Evolutionary conservation across 2,888 invertebrate genomes (phyloP), one percentile per base, ranked within the genome.

Genomic region (Cephus pygmeus): DNA sequence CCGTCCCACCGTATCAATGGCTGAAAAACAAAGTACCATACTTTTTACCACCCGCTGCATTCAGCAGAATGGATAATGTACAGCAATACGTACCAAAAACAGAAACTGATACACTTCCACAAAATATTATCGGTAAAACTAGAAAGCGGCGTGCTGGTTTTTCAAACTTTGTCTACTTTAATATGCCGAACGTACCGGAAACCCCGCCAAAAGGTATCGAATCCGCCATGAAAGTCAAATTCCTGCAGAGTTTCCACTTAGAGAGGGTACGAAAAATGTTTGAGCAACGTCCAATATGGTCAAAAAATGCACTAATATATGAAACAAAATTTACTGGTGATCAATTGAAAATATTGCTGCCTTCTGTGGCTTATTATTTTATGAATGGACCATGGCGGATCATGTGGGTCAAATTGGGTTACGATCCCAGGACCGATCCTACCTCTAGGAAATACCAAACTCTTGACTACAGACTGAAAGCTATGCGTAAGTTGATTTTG

Each of bases 361-460:
- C 99, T 0, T 94, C 95, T 35, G 92, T 97, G 4, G 97, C 97
- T 0, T 96, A 97, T 90, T 97, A 97, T 89, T 97, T 96, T 91
- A 93, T 94, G 77, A 96, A 95, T 81, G 99, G 99, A 0, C 99
- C 98, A 0, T 99, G 98, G 98, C 93, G 98, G 82, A 94, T 95
- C 76, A 94, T 97, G 89, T 99, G 99, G 97, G 95, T 97, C 1
- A 94, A 93, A 85, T 95, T 96, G 87, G 98, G 98, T 0, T 99
- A 97, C 89, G 98, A 99, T 92, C 99, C 99, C 0, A 93, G 97
- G 35, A 95, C 94, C 84, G 95, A 97, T 82, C 95, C 96, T 6
- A 92, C 92, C 2, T 94, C 98, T 1, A 95, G 97, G 84, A 94
- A 95, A 76, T 98, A 97, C 90, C 99, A 99, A 92, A 96, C 96